A percentile compares a stretch with the other conserved stretches of the same genome.
Evolutionary conservation across 2,888 invertebrate genomes (phyloP).

Genomic region (Rhingia campestris): DNA sequence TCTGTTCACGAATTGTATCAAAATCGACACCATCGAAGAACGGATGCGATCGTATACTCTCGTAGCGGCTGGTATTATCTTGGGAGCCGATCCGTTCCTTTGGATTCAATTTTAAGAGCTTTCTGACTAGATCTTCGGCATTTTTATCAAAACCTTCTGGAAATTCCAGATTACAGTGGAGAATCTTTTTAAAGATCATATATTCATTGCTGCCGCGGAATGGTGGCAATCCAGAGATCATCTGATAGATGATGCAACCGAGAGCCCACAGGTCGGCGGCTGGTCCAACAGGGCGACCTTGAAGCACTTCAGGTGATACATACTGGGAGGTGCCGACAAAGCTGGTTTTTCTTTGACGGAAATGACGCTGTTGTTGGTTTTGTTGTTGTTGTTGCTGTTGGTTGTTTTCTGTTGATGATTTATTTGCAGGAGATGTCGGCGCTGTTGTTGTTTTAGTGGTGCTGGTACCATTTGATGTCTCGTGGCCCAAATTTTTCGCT

Average conservation of each 20-base stretch:
- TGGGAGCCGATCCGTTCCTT: constrained; percentile 91
- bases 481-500: constrained; percentile 89
- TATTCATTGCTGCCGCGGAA: constrained; percentile 97
- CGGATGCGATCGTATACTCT: constrained; percentile 92
- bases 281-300: constrained; percentile 88
- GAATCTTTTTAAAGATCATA: constrained; percentile 97
- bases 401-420: constrained; percentile 42
- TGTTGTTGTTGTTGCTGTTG: constrained; percentile 25
- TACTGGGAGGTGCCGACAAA: constrained; percentile 99
- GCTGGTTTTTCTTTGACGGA: constrained; percentile 86
- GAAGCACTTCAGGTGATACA: constrained; percentile 97
- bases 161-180: constrained; percentile 94
- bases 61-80: constrained; percentile 89
- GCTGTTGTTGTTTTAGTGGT: constrained; percentile 16
- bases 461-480: constrained; percentile 50
- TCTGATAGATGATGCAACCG: constrained; percentile 98
- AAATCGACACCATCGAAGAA: constrained; percentile 94
- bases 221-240: constrained; percentile 96
- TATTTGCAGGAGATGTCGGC: constrained; percentile 36
- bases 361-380: constrained; percentile 75
- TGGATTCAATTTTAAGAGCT: constrained; percentile 92
- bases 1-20: constrained; percentile 89
- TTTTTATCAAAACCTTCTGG: constrained; percentile 94
- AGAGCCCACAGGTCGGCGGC: constrained; percentile 98
- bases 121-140: constrained; percentile 94